These are phyloP conservation scores for Gambusia holbrooki DNA, from an alignment of 2,113 vertebrate species.

Conservation along the genomic window DNA sequence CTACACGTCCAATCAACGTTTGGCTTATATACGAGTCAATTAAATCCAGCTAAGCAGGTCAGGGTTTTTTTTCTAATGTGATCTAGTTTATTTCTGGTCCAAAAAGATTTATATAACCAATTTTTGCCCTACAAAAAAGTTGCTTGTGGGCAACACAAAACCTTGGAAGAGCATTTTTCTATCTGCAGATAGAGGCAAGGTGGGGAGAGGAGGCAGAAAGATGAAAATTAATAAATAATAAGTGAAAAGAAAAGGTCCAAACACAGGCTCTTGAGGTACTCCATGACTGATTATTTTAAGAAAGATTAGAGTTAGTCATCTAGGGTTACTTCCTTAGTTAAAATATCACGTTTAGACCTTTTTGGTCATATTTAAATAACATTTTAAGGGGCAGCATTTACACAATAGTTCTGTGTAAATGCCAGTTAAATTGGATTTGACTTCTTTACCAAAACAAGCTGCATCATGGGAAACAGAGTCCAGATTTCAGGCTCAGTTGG, in stretches of 20 bases:
- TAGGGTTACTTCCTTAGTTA: background rate
- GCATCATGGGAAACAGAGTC: too few relatives aligned
- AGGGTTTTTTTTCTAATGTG: background rate
- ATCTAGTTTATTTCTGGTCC: background rate
- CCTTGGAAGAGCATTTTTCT: background rate
- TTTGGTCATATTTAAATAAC: too few relatives aligned
- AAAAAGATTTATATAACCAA: background rate
- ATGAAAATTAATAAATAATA: background rate
- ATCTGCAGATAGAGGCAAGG: background rate
- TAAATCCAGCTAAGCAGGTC: background rate
- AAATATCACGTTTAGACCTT: too few relatives aligned
- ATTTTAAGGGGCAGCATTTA: too few relatives aligned
- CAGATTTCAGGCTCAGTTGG: too few relatives aligned
- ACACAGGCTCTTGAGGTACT: background rate
- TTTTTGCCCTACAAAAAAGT: background rate
- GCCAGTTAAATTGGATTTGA: too few relatives aligned
- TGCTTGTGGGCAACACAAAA: background rate
- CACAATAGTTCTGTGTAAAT: too few relatives aligned
- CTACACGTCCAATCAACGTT: too few relatives aligned
- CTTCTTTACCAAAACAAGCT: too few relatives aligned
- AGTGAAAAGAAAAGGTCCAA: background rate
- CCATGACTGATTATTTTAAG: background rate
- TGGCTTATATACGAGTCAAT: too few relatives aligned
- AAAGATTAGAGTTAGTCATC: background rate
- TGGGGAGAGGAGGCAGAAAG: background rate